Conservation (phyloP, 2,888 invertebrate genomes). For the Eupelmus urozonus region DNA sequence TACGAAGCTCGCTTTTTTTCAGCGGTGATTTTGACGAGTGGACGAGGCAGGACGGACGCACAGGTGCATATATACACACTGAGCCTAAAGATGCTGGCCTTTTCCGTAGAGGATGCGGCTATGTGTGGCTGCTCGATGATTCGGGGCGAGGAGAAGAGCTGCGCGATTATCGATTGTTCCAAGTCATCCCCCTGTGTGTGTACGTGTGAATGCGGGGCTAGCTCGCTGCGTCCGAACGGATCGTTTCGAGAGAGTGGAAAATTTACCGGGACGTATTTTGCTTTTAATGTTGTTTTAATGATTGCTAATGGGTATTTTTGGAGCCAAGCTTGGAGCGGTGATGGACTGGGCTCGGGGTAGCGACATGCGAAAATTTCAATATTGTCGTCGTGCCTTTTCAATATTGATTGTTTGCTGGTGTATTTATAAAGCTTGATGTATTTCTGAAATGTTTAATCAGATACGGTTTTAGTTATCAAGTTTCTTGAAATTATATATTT, state of each 20-base stretch:
- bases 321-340: too few relatives aligned
- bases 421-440: too few relatives aligned
- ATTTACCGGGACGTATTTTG: background rate
- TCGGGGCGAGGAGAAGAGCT: background rate
- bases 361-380: too few relatives aligned
- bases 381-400: too few relatives aligned
- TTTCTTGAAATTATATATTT: too few relatives aligned
- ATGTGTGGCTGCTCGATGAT: conserved; percentile 32
- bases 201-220: background rate
- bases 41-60: conserved; percentile 60
- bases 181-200: background rate
- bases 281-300: background rate
- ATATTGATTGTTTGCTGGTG: too few relatives aligned
- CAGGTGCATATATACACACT: background rate
- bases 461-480: too few relatives aligned
- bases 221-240: background rate
- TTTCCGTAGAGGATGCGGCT: background rate
- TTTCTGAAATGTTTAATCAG: too few relatives aligned
- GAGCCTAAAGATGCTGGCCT: background rate
- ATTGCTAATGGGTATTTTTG: too few relatives aligned
- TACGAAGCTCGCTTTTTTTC: conserved; percentile 42
- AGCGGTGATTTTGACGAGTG: conserved; percentile 75
- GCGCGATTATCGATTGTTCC: conserved; percentile 36
- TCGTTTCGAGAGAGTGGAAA: conserved; percentile 11
- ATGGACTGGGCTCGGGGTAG: too few relatives aligned